Conservation (phyloP, 2,888 invertebrate species). For the Conomelus anceps region DNA sequence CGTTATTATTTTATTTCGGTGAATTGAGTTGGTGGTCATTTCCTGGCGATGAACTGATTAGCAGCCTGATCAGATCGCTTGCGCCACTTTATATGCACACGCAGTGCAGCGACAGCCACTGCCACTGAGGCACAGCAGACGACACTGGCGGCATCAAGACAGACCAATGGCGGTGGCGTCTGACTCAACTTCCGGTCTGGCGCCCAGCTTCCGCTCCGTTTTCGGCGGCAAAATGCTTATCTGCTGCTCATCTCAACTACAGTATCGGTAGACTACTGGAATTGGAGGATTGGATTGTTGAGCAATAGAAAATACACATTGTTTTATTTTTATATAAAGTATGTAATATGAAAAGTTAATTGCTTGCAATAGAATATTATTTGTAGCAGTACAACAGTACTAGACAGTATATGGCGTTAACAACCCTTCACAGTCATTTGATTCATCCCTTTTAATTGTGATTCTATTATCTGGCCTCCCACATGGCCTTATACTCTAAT, state of each 20-base stretch:
- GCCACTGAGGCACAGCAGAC: too few relatives aligned
- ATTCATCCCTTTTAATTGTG: too few relatives aligned
- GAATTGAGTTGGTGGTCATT: neutral
- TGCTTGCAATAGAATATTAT: too few relatives aligned
- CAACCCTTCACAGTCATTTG: too few relatives aligned
- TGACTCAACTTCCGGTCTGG: slow-evolving; percentile 14
- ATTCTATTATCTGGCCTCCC: too few relatives aligned
- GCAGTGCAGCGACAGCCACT: neutral
- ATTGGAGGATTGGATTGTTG: too few relatives aligned
- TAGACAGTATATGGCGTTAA: too few relatives aligned
- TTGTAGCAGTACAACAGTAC: too few relatives aligned
- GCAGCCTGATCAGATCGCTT: slow-evolving; percentile 1
- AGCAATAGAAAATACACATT: too few relatives aligned
- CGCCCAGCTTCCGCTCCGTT: slow-evolving; percentile 6
- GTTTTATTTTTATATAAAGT: too few relatives aligned
- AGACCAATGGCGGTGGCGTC: neutral
- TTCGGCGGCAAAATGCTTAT: neutral
- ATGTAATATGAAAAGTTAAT: too few relatives aligned
- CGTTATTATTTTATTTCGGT: neutral
- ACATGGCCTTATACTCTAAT: too few relatives aligned
- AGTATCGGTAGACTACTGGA: neutral
- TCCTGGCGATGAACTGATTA: neutral
- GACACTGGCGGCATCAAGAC: slow-evolving; percentile 2
- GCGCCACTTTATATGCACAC: neutral
- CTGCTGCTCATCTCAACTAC: neutral